These are phyloP conservation scores for Chaetogeoica ovagalla DNA, from an alignment of 2,888 invertebrate species.

Conservation along the genomic window DNA sequence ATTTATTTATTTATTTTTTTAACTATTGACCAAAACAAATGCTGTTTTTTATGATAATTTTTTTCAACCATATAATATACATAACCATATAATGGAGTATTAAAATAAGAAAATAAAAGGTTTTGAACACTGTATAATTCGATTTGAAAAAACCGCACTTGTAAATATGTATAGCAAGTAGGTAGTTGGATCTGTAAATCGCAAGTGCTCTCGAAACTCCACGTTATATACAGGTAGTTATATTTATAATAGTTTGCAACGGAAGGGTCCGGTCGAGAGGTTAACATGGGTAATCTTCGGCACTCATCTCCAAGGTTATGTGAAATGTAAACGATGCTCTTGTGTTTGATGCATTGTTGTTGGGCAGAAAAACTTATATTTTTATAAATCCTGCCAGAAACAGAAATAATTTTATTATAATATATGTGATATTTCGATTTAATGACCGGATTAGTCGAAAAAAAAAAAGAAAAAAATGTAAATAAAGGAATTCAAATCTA, in stretches of 20 bases:
- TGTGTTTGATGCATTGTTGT: conserved; percentile 18
- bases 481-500: too few species aligned
- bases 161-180: background rate
- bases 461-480: background rate
- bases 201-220: conserved; percentile 1
- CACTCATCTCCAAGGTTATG: conserved; percentile 31
- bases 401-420: conserved; percentile 28
- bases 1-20: too few species aligned
- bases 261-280: conserved; percentile 27
- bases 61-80: too few species aligned
- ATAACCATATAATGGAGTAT: too few species aligned
- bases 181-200: background rate
- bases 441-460: conserved; percentile 18
- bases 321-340: conserved; percentile 36
- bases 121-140: too few species aligned
- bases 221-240: conserved; percentile 30
- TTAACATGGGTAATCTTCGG: conserved; percentile 41
- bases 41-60: too few species aligned
- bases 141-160: background rate
- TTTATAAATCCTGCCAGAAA: background rate
- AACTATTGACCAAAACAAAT: too few species aligned
- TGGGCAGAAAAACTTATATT: conserved; percentile 3
- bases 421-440: background rate
- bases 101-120: too few species aligned
- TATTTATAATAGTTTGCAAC: conserved; percentile 45